Evolutionary conservation across 2,113 vertebrate genomes (phyloP).

Genomic region (Myanophis thanlyinensis): DNA sequence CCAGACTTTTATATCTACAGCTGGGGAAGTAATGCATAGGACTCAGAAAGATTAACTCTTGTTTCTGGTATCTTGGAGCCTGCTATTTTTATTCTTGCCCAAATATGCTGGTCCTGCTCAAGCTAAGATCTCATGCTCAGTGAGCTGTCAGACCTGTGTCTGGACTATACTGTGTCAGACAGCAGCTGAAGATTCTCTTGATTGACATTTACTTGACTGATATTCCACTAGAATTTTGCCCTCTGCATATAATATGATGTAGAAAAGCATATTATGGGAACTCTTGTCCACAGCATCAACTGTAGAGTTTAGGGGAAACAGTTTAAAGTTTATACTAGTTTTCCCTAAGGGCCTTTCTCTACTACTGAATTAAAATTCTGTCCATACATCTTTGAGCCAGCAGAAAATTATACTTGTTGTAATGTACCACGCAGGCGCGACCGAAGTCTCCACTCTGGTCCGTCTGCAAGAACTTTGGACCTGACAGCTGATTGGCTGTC

Average conservation of each 20-base stretch:
- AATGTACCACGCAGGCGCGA: too few species aligned
- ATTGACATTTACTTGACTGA: background rate
- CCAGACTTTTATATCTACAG: conserved; percentile 13
- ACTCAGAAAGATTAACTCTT: background rate
- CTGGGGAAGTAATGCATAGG: background rate
- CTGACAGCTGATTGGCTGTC: too few species aligned
- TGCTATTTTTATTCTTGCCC: background rate
- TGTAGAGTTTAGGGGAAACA: background rate
- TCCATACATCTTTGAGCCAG: background rate
- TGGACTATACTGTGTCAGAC: background rate
- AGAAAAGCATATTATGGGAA: background rate
- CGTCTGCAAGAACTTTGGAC: too few species aligned
- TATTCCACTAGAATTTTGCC: background rate
- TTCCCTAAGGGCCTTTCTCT: background rate
- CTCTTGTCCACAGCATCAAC: background rate
- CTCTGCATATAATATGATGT: background rate
- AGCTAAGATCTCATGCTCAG: background rate
- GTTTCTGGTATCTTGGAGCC: background rate
- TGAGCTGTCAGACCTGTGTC: background rate
- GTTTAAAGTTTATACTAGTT: background rate
- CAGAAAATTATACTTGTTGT: background rate
- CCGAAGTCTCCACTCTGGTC: too few species aligned
- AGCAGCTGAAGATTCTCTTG: background rate
- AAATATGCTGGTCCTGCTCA: background rate
- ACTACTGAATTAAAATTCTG: background rate